phyloP scores from a whole-genome alignment of 2,888 invertebrate species.

The Calephelis perditalis region DNA sequence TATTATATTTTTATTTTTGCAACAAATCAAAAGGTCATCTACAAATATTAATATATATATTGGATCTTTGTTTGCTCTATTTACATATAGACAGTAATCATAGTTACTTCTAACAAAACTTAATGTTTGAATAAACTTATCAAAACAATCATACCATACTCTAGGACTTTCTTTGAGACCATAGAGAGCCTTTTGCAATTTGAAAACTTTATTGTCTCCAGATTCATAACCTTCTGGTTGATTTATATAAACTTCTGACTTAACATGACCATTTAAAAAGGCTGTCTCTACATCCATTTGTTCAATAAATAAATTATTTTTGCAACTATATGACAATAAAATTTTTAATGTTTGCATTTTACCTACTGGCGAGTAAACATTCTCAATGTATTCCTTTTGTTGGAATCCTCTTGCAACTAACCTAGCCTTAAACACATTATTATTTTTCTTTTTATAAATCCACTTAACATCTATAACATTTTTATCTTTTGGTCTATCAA shows the following conservation, averaged over 20 bases:
- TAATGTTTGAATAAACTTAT: slow-evolving; percentile 27
- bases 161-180: slow-evolving; percentile 19
- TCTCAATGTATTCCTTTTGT: slow-evolving; percentile 21
- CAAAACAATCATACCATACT: not conserved
- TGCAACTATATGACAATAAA: slow-evolving; percentile 25
- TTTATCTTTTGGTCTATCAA: slow-evolving; percentile 34
- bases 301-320: slow-evolving; percentile 25
- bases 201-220: slow-evolving; percentile 27
- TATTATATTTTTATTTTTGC: slow-evolving; percentile 31
- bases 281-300: slow-evolving; percentile 27
- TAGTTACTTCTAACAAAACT: slow-evolving; percentile 30
- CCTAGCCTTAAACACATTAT: slow-evolving; percentile 25
- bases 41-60: slow-evolving; percentile 34
- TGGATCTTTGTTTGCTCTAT: slow-evolving; percentile 3
- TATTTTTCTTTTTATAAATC: slow-evolving; percentile 35
- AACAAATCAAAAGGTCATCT: slow-evolving; percentile 36
- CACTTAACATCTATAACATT: slow-evolving; percentile 26
- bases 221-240: slow-evolving; percentile 36
- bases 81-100: slow-evolving; percentile 33
- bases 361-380: slow-evolving; percentile 32
- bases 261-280: too few species aligned
- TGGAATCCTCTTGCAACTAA: slow-evolving; percentile 23
- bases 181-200: slow-evolving; percentile 36
- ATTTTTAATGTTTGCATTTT: slow-evolving; percentile 40
- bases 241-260: slow-evolving; percentile 33